Conservation (phyloP, 2,797 vertebrate species). For the Spinus pinus region DNA sequence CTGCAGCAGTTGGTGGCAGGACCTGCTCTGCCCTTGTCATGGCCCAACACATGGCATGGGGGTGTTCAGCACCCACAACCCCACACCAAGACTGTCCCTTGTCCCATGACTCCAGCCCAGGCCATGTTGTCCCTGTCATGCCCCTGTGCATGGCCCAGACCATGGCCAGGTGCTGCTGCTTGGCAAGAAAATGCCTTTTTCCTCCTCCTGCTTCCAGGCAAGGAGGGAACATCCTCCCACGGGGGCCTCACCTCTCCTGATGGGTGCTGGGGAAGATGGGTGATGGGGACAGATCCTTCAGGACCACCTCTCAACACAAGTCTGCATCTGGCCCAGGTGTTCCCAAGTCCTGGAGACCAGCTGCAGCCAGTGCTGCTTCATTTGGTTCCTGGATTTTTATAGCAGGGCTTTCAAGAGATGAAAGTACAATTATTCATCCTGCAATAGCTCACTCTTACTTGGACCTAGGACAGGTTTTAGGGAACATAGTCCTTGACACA, state of each 20-base stretch:
- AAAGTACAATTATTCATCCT: slow-evolving; percentile 12
- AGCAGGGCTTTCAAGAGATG: not conserved
- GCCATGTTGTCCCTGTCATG: not conserved
- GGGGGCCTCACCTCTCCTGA: not conserved
- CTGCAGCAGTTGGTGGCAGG: not conserved
- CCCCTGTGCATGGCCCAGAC: not conserved
- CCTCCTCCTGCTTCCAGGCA: not conserved
- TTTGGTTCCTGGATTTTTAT: not conserved
- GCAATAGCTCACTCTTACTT: not conserved
- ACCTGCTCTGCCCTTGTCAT: not conserved
- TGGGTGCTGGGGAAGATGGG: not conserved
- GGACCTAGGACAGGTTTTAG: not conserved
- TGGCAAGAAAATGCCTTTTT: not conserved
- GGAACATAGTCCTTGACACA: not conserved
- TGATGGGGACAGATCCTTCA: not conserved
- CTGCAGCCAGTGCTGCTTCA: not conserved
- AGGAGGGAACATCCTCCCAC: not conserved
- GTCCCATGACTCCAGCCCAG: not conserved
- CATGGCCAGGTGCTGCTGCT: not conserved
- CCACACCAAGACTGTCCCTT: not conserved
- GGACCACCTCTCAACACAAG: not conserved
- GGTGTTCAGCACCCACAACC: not conserved
- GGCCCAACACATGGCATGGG: accelerated
- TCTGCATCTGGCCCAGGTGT: not conserved
- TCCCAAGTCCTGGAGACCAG: accelerated